These are phyloP conservation scores for Tachypleus tridentatus DNA, from an alignment of 1,140 invertebrate species.

Conservation along the genomic window DNA sequence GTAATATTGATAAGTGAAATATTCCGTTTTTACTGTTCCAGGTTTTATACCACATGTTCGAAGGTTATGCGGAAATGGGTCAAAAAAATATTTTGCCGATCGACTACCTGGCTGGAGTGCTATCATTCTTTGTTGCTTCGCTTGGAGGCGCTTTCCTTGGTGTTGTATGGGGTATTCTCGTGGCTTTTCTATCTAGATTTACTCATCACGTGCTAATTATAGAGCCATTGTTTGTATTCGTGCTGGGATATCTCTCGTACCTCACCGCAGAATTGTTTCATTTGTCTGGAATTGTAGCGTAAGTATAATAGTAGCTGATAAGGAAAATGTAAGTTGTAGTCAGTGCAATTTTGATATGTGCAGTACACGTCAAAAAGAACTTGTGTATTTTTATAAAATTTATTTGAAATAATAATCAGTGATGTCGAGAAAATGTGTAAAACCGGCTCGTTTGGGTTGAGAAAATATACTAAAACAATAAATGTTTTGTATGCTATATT, in stretches of 20 bases:
- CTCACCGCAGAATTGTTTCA: conserved; percentile 96
- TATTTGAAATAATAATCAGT: no score
- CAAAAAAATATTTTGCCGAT: conserved; percentile 46
- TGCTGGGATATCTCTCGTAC: conserved; percentile 95
- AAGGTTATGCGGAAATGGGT: conserved; percentile 81
- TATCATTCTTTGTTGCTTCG: conserved; percentile 87
- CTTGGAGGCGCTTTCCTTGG: conserved; percentile 88
- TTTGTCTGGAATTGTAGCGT: conserved; percentile 94
- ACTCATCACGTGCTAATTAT: conserved; percentile 93
- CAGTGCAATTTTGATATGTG: no score
- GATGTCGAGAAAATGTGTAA: no score
- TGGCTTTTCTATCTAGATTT: conserved; percentile 88
- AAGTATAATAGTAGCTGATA: conserved; percentile 39
- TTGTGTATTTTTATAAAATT: no score
- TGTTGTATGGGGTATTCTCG: conserved; percentile 86
- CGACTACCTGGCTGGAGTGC: conserved; percentile 71
- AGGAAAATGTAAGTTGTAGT: no score
- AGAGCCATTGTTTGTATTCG: conserved; percentile 96
- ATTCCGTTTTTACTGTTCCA: conserved; percentile 24
- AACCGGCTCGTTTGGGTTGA: no score
- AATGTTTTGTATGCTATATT: no score
- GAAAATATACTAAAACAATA: no score
- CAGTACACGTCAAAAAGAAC: no score
- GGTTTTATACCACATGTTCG: conserved; percentile 93
- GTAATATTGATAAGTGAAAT: no score